phyloP scores from a whole-genome alignment of 2,888 invertebrate species.

The Himalopsyche kuldschensis region DNA sequence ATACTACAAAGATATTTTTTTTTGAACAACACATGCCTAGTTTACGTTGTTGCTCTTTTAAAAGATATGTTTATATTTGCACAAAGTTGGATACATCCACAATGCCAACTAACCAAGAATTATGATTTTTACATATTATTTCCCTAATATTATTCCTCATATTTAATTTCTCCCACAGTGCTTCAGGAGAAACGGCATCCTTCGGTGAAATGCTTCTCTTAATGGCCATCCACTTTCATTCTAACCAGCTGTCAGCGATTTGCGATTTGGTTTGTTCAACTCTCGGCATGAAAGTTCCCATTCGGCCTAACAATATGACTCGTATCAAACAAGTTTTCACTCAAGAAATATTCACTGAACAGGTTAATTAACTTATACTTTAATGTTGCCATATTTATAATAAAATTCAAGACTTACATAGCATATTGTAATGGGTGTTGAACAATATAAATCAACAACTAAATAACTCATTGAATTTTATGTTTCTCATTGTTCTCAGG shows the following conservation, averaged over 20 bases:
- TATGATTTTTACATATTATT: too few species aligned
- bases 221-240: conserved; percentile 96
- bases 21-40: too few species aligned
- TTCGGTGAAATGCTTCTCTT: conserved; percentile 94
- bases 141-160: neutral
- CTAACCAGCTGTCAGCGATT: conserved; percentile 90
- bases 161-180: conserved; percentile 51
- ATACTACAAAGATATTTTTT: too few species aligned
- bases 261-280: conserved; percentile 93
- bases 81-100: too few species aligned
- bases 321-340: conserved; percentile 92
- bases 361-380: conserved; percentile 55
- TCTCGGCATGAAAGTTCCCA: conserved; percentile 91
- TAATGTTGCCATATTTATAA: too few species aligned
- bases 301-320: conserved; percentile 82
- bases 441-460: too few species aligned
- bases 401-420: too few species aligned
- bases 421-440: too few species aligned
- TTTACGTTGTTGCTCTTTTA: too few species aligned
- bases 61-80: too few species aligned
- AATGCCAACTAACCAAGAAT: too few species aligned
- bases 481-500: conserved; percentile 50
- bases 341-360: conserved; percentile 95
- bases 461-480: neutral
- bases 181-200: conserved; percentile 82